These are phyloP conservation scores for Petrocephalus zakoni DNA, from an alignment of 2,113 vertebrate species.

Conservation along the genomic window DNA sequence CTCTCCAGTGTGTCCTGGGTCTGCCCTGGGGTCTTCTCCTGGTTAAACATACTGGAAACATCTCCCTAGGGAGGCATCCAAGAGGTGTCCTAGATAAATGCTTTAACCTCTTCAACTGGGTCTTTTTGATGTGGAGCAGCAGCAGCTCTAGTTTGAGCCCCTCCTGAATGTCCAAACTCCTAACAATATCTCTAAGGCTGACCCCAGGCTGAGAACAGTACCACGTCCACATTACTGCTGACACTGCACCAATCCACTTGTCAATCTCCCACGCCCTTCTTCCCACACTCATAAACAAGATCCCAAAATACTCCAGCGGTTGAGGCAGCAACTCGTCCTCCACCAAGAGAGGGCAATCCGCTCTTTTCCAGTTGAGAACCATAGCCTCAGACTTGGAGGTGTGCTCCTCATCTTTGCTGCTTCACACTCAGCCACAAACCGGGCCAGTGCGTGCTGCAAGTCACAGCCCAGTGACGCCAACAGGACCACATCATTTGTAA, in stretches of 20 bases:
- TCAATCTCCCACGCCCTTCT: too few species aligned
- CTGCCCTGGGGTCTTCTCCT: neutral
- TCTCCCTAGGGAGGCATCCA: neutral
- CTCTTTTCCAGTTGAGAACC: neutral
- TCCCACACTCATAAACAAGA: too few species aligned
- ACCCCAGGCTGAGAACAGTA: too few species aligned
- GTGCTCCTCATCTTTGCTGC: neutral
- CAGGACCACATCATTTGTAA: too few species aligned
- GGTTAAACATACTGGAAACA: neutral
- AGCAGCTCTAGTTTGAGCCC: too few species aligned
- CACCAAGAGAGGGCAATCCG: neutral
- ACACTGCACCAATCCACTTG: too few species aligned
- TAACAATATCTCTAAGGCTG: too few species aligned
- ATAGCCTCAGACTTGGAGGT: neutral
- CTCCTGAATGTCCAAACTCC: too few species aligned
- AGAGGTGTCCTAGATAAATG: neutral
- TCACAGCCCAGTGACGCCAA: too few species aligned
- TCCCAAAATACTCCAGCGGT: neutral
- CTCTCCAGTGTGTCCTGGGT: neutral
- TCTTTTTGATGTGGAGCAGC: neutral
- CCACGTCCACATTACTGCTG: too few species aligned
- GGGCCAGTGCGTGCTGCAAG: too few species aligned
- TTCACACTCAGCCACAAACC: too few species aligned
- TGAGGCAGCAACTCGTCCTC: neutral
- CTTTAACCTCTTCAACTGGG: neutral